These are phyloP conservation scores for Aromia moschata DNA, from an alignment of 2,888 invertebrate species.

Conservation along the genomic window DNA sequence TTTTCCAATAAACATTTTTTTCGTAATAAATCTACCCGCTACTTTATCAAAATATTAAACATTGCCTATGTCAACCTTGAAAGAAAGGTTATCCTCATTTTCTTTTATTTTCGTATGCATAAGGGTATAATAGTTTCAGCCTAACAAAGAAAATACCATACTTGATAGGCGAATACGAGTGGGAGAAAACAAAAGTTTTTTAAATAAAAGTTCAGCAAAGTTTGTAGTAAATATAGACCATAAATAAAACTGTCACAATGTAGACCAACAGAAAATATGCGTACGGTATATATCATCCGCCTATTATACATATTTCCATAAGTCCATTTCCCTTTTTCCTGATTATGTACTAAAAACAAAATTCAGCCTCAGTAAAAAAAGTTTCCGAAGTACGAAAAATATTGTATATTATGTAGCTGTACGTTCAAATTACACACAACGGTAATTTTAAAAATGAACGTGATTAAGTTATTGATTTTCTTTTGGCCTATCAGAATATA, in stretches of 20 bases:
- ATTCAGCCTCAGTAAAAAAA: no score
- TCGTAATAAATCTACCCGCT: no score
- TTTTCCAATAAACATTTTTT: no score
- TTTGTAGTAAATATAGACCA: slow-evolving; percentile 9
- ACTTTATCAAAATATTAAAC: no score
- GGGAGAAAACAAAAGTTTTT: slow-evolving; percentile 4
- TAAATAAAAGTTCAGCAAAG: background rate
- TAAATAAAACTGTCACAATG: slow-evolving; percentile 11
- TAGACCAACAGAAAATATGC: background rate
- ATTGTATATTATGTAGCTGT: no score
- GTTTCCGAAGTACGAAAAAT: no score
- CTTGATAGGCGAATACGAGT: slow-evolving; percentile 7
- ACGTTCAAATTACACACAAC: no score
- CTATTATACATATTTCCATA: background rate
- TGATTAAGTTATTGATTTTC: no score
- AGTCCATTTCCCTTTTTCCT: background rate
- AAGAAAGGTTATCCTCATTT: no score
- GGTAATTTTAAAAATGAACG: no score
- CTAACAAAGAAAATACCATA: slow-evolving; percentile 2
- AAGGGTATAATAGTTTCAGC: background rate
- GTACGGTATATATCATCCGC: background rate
- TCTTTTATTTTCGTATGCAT: background rate
- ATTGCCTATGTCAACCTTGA: no score
- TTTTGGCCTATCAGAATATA: no score
- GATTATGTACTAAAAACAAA: background rate